phyloP scores from a whole-genome alignment of 2,888 invertebrate species.

The Xanthia icteritia region DNA sequence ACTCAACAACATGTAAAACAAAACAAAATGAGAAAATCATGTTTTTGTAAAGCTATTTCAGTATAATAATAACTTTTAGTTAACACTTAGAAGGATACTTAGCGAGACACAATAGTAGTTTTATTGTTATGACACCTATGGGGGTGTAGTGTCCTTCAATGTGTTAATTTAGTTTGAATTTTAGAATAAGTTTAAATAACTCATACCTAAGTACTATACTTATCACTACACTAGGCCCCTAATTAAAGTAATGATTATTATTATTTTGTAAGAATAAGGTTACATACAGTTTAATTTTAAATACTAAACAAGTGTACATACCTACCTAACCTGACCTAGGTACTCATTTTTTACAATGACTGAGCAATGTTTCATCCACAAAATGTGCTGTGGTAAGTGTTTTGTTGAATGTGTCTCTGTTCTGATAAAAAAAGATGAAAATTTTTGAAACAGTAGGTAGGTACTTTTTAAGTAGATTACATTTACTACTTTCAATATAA shows the following conservation, averaged over 20 bases:
- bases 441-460: neutral
- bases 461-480: neutral
- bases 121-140: too few species aligned
- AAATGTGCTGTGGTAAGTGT: neutral
- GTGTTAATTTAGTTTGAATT: neutral
- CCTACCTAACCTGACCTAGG: neutral
- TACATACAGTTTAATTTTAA: neutral
- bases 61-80: neutral
- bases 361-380: neutral
- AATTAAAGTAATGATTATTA: neutral
- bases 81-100: too few species aligned
- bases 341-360: constrained; percentile 2
- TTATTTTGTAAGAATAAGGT: neutral
- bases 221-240: neutral
- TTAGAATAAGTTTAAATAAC: neutral
- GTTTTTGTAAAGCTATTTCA: neutral
- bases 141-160: too few species aligned
- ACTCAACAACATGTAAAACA: neutral
- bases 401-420: neutral
- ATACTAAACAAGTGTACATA: neutral
- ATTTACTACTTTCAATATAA: neutral
- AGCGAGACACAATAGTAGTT: too few species aligned
- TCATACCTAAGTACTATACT: neutral
- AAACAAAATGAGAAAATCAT: neutral
- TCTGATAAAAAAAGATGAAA: neutral